Conservation (phyloP, 2,888 invertebrate species). For the Diplazon laetatorius region DNA sequence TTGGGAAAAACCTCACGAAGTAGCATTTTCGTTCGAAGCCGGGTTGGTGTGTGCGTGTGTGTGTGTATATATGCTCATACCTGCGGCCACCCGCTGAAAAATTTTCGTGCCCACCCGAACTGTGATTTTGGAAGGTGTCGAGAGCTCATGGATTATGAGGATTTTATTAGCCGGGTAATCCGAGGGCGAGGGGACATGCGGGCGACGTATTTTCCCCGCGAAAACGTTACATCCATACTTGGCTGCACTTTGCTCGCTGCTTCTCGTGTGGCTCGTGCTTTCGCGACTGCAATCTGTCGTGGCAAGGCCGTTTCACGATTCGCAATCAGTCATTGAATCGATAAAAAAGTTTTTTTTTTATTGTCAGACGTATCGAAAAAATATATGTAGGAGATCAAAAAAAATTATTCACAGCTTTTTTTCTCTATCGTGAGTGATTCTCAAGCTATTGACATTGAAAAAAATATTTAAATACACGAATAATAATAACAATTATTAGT, state of each 20-base stretch:
- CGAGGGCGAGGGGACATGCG: constrained; percentile 61
- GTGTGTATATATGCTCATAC: constrained; percentile 58
- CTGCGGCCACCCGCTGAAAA: constrained; percentile 64
- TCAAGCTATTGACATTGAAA: too few relatives aligned
- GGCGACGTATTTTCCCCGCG: constrained; percentile 66
- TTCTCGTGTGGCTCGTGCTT: constrained; percentile 16
- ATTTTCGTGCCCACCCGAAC: constrained; percentile 32
- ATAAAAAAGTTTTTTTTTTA: too few relatives aligned
- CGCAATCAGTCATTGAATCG: too few relatives aligned
- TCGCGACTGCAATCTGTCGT: constrained; percentile 45
- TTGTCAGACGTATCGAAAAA: too few relatives aligned
- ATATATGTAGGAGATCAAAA: too few relatives aligned
- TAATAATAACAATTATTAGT: too few relatives aligned
- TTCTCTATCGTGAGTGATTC: too few relatives aligned
- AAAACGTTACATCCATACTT: neutral
- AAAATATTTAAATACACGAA: too few relatives aligned
- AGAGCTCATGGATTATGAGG: constrained; percentile 64
- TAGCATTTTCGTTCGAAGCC: constrained; percentile 45
- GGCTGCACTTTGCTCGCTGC: neutral
- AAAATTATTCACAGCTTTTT: too few relatives aligned
- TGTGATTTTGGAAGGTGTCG: constrained; percentile 23
- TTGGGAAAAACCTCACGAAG: constrained; percentile 62
- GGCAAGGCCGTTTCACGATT: constrained; percentile 28
- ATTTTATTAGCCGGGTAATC: constrained; percentile 73
- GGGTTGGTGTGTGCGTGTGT: neutral